Evolutionary conservation across 2,888 invertebrate genomes (phyloP), one percentile per base, ranked within the genome.

Genomic region (Drosophila prolongata): DNA sequence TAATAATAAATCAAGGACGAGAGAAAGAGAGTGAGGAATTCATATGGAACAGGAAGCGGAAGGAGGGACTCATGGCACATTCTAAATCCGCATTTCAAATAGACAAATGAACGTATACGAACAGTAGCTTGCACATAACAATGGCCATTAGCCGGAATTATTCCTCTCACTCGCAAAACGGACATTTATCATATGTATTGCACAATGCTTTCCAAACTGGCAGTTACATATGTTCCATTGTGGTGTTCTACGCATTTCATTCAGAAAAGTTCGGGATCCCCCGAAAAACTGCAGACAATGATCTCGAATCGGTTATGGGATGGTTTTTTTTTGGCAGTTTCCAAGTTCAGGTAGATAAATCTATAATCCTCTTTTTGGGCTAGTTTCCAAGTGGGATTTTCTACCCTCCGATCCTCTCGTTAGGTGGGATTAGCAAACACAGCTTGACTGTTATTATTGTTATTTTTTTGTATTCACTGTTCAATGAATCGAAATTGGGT

Each of bases 1-100:
- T 87, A 77, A 89, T 85, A 87, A 86, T 86, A 86, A 86, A 89
- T 86, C 89, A 86, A 80, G 74, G 61, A 79, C 76, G 52, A 55
- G 49, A 34, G 38, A 54, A 62, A 50, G 52, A 44, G 62, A 53
- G 59, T 44, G 59, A 40, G 46, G 40, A 24, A 30, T 57, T 6
- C 46, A 53, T 58, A 34, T 16, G 34, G 37, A n/a, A 38, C 54
- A 50, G 65, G 58, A 46, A 74, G 55, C 40, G 27, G 27, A 55
- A 16, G 14, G 40, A 50, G 47, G 55, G 44, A 54, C 42, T 47
- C 62, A 40, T 37, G 62, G 53, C 58, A 16, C 59, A 64, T 64
- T 64, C 62, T 34, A 76, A 76, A 77, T 84, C 68, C 79, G 43
- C 58, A 80, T 59, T 65, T 64, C 78, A 82, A 86, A 78, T 57